phyloP scores from a whole-genome alignment of 2,113 vertebrate genomes.

The Odocoileus hemionus region DNA sequence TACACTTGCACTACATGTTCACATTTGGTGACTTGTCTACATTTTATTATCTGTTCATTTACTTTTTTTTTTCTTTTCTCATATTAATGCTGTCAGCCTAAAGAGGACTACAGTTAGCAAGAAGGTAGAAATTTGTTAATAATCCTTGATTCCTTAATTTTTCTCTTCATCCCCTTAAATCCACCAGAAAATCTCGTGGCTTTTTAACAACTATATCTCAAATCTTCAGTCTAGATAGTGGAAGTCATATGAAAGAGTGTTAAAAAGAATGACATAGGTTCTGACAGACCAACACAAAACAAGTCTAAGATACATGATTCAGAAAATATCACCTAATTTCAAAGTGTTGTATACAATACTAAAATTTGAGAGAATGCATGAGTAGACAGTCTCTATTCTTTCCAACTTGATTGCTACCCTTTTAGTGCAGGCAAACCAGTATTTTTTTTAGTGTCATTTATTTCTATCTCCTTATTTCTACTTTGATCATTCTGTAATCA shows the following conservation, averaged over 20 bases:
- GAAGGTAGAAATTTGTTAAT: not conserved
- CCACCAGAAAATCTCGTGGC: not conserved
- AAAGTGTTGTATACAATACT: not conserved
- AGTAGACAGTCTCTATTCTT: not conserved
- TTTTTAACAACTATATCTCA: not conserved
- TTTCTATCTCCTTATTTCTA: not conserved
- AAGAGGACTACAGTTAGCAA: not conserved
- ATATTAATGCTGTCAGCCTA: not conserved
- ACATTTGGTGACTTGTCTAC: not conserved
- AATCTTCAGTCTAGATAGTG: not conserved
- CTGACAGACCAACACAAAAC: not conserved
- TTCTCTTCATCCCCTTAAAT: not conserved
- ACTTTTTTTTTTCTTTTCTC: not conserved
- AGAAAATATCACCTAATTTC: not conserved
- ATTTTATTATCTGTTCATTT: not conserved
- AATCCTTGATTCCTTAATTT: not conserved
- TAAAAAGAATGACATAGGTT: not conserved
- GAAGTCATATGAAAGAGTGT: not conserved
- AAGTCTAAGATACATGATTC: not conserved
- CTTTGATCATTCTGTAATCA: not conserved
- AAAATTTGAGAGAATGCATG: not conserved
- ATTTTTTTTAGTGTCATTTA: not conserved
- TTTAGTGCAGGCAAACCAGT: not conserved
- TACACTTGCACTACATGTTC: not conserved
- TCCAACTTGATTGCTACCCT: not conserved